A percentile compares a stretch with the other conserved stretches of the same genome.
Evolutionary conservation across 23 tunicate genomes (phyloP).

Genomic region (Aplidium turbinatum): DNA sequence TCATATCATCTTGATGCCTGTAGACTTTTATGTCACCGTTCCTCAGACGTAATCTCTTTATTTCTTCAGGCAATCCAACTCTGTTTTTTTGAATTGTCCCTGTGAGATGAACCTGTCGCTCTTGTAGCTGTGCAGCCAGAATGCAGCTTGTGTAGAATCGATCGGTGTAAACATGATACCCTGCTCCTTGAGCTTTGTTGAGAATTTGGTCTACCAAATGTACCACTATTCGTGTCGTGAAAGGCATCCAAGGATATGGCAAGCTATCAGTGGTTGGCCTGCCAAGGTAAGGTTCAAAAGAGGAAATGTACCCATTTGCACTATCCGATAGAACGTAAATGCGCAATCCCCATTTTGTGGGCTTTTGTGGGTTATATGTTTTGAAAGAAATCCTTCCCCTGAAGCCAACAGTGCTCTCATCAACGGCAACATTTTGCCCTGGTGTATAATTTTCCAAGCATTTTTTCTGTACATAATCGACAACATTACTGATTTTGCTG

Average conservation of each 20-base stretch:
- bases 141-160: conserved; percentile 21
- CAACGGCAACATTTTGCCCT: conserved; percentile 27
- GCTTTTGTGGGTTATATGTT: conserved; percentile 45
- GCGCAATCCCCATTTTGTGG: conserved; percentile 45
- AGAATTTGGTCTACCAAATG: conserved; percentile 35
- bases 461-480: conserved; percentile 15
- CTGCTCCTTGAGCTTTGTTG: conserved; percentile 3
- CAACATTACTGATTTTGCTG: conserved; percentile 12
- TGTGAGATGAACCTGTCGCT: conserved; percentile 17
- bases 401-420: conserved; percentile 37
- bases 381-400: conserved; percentile 37
- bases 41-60: conserved; percentile 1
- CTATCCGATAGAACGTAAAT: conserved; percentile 21
- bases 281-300: conserved; percentile 37
- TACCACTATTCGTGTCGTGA: conserved; percentile 30
- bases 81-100: conserved; percentile 13
- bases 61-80: conserved; percentile 8
- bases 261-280: conserved; percentile 5
- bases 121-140: conserved; percentile 9
- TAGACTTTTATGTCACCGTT: conserved; percentile 13
- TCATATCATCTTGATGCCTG: conserved; percentile 23
- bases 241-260: neutral
- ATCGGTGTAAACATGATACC: conserved; percentile 41
- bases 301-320: conserved; percentile 26
- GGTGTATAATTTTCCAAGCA: conserved; percentile 25